Evolutionary conservation across 2,113 vertebrate genomes (phyloP).

Genomic region (Sinocyclocheilus rhinocerous): DNA sequence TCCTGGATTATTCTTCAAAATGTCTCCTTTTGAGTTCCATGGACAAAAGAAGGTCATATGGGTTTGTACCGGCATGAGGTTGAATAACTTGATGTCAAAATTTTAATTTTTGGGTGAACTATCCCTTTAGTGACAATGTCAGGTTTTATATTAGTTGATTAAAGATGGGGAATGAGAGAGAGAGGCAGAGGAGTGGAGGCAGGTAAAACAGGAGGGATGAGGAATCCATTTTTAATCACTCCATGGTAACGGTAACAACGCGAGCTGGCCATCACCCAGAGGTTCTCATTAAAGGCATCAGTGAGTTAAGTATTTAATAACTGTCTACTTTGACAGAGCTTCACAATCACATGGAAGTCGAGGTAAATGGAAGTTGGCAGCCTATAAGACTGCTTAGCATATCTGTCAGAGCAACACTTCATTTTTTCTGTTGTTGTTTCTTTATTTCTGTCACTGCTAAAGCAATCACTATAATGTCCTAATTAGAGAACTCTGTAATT

Average conservation of each 20-base stretch:
- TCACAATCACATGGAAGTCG: constrained; percentile 25
- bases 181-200: background rate
- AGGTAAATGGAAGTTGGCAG: constrained; percentile 25
- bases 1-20: background rate
- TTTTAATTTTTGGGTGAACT: background rate
- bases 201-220: background rate
- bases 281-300: constrained; percentile 37
- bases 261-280: constrained; percentile 30
- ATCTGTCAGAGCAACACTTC: background rate
- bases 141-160: background rate
- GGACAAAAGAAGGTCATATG: background rate
- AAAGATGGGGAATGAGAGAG: background rate
- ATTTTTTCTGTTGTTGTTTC: background rate
- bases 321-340: constrained; percentile 26
- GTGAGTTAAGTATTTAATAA: constrained; percentile 42
- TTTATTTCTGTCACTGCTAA: constrained; percentile 1
- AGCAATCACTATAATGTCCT: constrained; percentile 8
- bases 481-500: background rate
- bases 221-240: constrained; percentile 24
- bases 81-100: background rate
- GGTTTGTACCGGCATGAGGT: background rate
- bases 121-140: background rate
- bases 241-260: constrained; percentile 31
- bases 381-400: constrained; percentile 9
- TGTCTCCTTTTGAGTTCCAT: background rate